Evolutionary conservation across 2,113 vertebrate genomes (phyloP), one percentile per base, ranked within the genome.

Genomic region (Pseudorasbora parva): DNA sequence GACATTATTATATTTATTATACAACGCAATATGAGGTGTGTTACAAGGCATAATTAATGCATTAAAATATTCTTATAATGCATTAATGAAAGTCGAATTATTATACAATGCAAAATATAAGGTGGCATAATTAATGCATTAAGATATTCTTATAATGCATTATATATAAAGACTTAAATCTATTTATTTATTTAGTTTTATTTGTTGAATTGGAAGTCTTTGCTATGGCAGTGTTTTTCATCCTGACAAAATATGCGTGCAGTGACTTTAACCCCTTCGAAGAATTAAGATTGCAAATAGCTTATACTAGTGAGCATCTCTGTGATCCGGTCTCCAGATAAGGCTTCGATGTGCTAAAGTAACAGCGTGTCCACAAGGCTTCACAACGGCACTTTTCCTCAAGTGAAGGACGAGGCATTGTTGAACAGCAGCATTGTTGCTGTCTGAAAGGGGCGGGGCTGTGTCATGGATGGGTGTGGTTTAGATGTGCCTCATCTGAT

Each of bases 401-500:
- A 41, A 68, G 8, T 19, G 21, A 41, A 21, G 27, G 1, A n/a
- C 19, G 19, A 43, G 25, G 43, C 17, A 54, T 41, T 82, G 73
- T 43, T 78, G 75, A 78, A 51, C 8, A 57, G 19, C 51, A n/a
- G 27, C 56, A 60, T 25, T 60, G 56, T 78, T 60, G 23, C 37
- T 27, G 56, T 73, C 21, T 45, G 8, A 47, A 49, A 8, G 45
- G 43, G 71, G 71, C n/a, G 71, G 71, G 12, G 43, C 43, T 25
- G 6, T 73, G 5, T 60, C 41, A 14, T 23, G 17, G 68, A 45
- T 37, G 49, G 84, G 60, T 11, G 66, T 56, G 75, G 62, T 72
- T 86, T 72, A 19, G 51, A 21, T 60, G 37, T 9, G 9, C 23
- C 64, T 72, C 68, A 5, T 72, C 68, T 64, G 66, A 83, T 51